phyloP scores from a whole-genome alignment of 2,113 vertebrate genomes.

The Plestiodon gilberti region DNA sequence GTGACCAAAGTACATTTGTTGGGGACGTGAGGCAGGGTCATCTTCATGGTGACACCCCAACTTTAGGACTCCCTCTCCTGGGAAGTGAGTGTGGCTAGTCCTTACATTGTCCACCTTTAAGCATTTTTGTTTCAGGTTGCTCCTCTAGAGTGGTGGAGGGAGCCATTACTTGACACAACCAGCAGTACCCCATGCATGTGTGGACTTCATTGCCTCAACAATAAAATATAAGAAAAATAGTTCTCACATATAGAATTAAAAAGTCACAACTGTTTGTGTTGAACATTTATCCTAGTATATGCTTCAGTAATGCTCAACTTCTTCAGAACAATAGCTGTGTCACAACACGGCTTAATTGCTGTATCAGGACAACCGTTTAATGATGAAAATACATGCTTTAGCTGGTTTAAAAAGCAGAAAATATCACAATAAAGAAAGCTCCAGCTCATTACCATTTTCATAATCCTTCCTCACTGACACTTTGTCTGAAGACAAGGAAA shows the following conservation, averaged over 20 bases:
- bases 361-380: not conserved
- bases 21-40: too few relatives aligned
- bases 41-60: too few relatives aligned
- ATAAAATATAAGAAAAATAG: not conserved
- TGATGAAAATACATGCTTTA: not conserved
- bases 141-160: too few relatives aligned
- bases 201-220: not conserved
- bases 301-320: not conserved
- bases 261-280: not conserved
- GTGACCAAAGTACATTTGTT: too few relatives aligned
- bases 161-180: not conserved
- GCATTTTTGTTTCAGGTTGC: too few relatives aligned
- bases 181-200: not conserved
- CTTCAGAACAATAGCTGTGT: not conserved
- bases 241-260: not conserved
- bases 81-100: too few relatives aligned
- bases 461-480: not conserved
- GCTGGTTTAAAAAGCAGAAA: slow-evolving; percentile 4
- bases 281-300: not conserved
- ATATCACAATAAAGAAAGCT: slow-evolving; percentile 2
- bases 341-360: not conserved
- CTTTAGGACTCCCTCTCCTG: too few relatives aligned
- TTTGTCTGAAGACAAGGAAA: not conserved
- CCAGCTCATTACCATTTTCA: not conserved
- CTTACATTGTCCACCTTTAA: not conserved